A percentile compares a stretch with the other conserved stretches of the same genome.
Conservation (phyloP, 64 coral and sea anemone species). For the Porites lutea region DNA sequence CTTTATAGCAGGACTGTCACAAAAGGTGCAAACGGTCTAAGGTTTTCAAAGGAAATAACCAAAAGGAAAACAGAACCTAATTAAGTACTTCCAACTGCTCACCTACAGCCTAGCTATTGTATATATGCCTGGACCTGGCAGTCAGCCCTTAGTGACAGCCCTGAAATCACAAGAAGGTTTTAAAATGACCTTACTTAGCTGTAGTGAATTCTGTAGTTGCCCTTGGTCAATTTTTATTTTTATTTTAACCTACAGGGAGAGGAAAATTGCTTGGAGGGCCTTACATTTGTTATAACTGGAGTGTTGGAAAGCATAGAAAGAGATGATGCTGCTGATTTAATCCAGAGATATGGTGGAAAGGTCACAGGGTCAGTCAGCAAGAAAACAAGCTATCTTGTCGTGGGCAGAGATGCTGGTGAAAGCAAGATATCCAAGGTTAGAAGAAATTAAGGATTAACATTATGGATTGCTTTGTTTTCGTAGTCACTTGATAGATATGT, state of each 20-base stretch:
- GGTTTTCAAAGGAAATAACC: too few relatives aligned
- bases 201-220: too few relatives aligned
- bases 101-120: too few relatives aligned
- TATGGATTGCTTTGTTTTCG: neutral
- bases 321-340: constrained; percentile 80
- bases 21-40: too few relatives aligned
- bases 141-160: too few relatives aligned
- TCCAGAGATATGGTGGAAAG: constrained; percentile 90
- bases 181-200: too few relatives aligned
- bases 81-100: too few relatives aligned
- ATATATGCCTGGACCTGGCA: too few relatives aligned
- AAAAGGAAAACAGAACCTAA: too few relatives aligned
- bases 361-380: constrained; percentile 90
- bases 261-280: constrained; percentile 90
- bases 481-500: neutral
- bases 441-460: neutral
- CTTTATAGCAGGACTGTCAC: too few relatives aligned
- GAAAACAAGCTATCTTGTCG: constrained; percentile 87
- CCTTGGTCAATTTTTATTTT: neutral
- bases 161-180: too few relatives aligned
- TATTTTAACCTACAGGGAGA: constrained; percentile 52
- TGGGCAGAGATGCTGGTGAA: constrained; percentile 83
- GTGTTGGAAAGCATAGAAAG: constrained; percentile 90
- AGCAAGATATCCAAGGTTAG: constrained; percentile 82
- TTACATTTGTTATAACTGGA: constrained; percentile 90